Base-by-base conservation (phyloP, 30 jellyfish, hydroid and myxozoan genomes). In the Sanderia malayensis region DNA sequence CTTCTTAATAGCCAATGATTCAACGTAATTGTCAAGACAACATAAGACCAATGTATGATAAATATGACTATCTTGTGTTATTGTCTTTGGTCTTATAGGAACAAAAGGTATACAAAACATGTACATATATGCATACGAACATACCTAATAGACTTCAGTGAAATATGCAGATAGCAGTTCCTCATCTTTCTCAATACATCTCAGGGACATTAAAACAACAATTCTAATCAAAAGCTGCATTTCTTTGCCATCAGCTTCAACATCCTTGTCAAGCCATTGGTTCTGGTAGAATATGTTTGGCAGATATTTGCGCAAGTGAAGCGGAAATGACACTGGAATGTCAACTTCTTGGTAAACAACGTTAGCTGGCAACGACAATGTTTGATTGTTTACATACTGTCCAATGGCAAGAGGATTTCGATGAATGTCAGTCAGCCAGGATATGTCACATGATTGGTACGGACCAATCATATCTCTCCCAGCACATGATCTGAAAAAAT, bases 331-430 rank as follows among this genome's bases (percentile, higher is more conserved):
- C 11, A 28, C 46, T 1, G 87, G 87, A 23, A 85, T 61, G 49
- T 85, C 89, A 2, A 76, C 67, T 71, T 85, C 96, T 46, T 75
- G 76, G 71, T 85, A 85, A 21, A 44, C 71, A 17, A 85, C 92
- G 44, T 85, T 85, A 44, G 96, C 96, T 19, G 83, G 86, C n/a
- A 9, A 9, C 24, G 41, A 10, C 10, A 18, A 22, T 26, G 87
- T 57, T 47, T 64, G 91, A 61, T 85, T 85, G 74, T 85, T 85
- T 18, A 85, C 79, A 45, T 21, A 76, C 47, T 85, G 96, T 9
- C 96, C 96, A 24, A 85, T 68, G 31, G 92, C 86, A 21, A 85
- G 80, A 20, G 96, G 96, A 57, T 76, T 85, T 13, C 9, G 23
- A 4, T 46, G 31, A 20, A 62, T n/a, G 33, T 59, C 34, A 23